Evolutionary conservation across 2,113 vertebrate genomes (phyloP).

Genomic region (Scortum barcoo): DNA sequence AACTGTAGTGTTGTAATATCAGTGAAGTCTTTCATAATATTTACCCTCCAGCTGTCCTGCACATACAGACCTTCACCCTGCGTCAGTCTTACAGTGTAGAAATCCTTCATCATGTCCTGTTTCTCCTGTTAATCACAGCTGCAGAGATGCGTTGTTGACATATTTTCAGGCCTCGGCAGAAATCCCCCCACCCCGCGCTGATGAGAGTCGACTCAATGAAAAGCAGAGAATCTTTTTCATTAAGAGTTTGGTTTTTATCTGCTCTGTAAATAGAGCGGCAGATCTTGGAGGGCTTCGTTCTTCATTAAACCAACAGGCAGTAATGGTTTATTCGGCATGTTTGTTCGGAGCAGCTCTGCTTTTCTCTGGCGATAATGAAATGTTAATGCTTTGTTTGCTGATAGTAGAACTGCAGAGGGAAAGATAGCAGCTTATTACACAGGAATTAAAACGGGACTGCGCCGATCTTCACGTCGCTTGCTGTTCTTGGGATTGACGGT

Average conservation of each 20-base stretch:
- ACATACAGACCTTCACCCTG: background rate
- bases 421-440: slow-evolving; percentile 33
- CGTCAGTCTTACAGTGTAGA: background rate
- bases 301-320: slow-evolving; percentile 52
- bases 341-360: slow-evolving; percentile 37
- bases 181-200: background rate
- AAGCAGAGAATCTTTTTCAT: background rate
- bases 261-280: slow-evolving; percentile 21
- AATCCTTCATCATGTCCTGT: background rate
- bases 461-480: background rate
- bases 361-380: slow-evolving; percentile 39
- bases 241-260: slow-evolving; percentile 17
- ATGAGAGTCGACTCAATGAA: background rate
- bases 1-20: background rate
- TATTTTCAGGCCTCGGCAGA: background rate
- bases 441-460: background rate
- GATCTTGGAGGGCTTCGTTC: slow-evolving; percentile 21
- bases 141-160: slow-evolving; percentile 1
- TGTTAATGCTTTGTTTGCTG: slow-evolving; percentile 62
- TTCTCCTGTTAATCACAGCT: background rate
- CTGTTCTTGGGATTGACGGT: background rate
- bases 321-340: slow-evolving; percentile 44
- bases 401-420: slow-evolving; percentile 24
- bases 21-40: background rate
- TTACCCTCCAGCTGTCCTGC: background rate